phyloP scores from a whole-genome alignment of 2,888 invertebrate species.

The Aethes cnicana region DNA sequence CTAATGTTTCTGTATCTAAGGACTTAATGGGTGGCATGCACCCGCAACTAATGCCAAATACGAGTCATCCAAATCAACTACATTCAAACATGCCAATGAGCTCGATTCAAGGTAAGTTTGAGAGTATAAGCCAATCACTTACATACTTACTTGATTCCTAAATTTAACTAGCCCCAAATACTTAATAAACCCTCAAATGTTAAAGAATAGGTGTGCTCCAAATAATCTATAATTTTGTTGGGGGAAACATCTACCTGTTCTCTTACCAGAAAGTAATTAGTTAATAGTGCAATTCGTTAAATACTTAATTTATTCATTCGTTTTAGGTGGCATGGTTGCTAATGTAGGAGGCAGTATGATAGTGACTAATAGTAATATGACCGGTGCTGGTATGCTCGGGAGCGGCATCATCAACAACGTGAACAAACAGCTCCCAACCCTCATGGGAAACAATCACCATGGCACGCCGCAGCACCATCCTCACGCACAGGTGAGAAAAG shows the following conservation, averaged over 20 bases:
- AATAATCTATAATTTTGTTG: too few species aligned
- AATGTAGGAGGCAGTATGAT: slow-evolving; percentile 88
- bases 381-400: slow-evolving; percentile 86
- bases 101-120: slow-evolving; percentile 86
- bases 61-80: slow-evolving; percentile 84
- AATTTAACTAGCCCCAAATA: too few species aligned
- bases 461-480: slow-evolving; percentile 66
- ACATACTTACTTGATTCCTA: too few species aligned
- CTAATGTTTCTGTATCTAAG: slow-evolving; percentile 91
- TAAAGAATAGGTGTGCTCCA: too few species aligned
- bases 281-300: neutral
- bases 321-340: slow-evolving; percentile 83
- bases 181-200: too few species aligned
- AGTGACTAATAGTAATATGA: slow-evolving; percentile 89
- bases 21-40: slow-evolving; percentile 88
- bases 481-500: slow-evolving; percentile 69
- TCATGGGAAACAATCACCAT: slow-evolving; percentile 84
- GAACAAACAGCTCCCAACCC: slow-evolving; percentile 87
- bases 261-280: neutral
- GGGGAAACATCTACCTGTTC: too few species aligned
- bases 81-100: slow-evolving; percentile 86
- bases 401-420: slow-evolving; percentile 89
- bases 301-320: neutral
- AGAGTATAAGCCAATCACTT: slow-evolving; percentile 6
- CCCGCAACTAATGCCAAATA: slow-evolving; percentile 89